Base-by-base conservation (phyloP, 1,140 invertebrate genomes). In the Drosophila trapezifrons region DNA sequence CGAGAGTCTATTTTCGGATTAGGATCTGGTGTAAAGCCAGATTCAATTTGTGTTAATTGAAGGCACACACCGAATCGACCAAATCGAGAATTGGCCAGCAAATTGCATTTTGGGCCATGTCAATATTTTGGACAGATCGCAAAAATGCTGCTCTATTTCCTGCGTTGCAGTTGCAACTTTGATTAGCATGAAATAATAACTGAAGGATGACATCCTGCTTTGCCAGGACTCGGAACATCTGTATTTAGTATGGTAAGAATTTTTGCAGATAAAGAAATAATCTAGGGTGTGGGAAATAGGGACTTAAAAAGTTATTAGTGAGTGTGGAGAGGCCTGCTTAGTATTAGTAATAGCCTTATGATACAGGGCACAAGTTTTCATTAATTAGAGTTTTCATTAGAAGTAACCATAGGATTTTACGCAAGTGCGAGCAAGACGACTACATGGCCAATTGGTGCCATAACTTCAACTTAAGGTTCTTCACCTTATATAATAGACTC, bases 101-200 rank as follows among this genome's bases (percentile, higher is more conserved):
- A 81, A 62, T 65, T 58, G 32, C 32, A 27, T 65, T 52, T 42
- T 22, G 22, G 45, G 13, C 15, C 17, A n/a, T n/a, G 12, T 58
- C 40, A 27, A 43, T 49, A 59, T 52, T 7, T 25, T 9, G 43
- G 17, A 25, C 32, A 27, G 51, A 27, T 64, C 32, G 1, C 29
- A 47, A 65, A 43, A 40, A 17, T 55, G 12, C 25, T 18, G 49
- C 3, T 17, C 59, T 82, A 86, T 86, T 87, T 86, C 66, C 82
- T 65, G 42, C 58, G 29, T 66, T 56, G 66, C 56, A 65, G 25
- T 55, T 62, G 55, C 43, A 25, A 18, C 43, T 66, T 80, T 67
- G 69, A 85, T 80, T 84, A 64, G 62, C 13, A 10, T 37, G 51
- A 37, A 54, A 54, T 54, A 54, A 54, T 54, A 54, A 37, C 51